A percentile compares a stretch with the other conserved stretches of the same genome.
phyloP scores from a whole-genome alignment of 2,888 invertebrate species.

The Xestia c-nigrum region DNA sequence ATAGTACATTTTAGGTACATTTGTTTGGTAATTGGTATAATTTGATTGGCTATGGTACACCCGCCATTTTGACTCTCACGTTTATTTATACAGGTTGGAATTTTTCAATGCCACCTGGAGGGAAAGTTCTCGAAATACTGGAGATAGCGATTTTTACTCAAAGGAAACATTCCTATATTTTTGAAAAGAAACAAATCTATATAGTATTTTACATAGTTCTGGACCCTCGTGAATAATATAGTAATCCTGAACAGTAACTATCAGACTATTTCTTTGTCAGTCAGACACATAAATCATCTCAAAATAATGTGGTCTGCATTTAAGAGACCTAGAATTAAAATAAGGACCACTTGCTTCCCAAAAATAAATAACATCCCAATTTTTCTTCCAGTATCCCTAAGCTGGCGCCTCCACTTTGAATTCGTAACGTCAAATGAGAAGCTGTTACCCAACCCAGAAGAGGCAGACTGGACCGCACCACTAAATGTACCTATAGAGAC shows the following conservation, averaged over 20 bases:
- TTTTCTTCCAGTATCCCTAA: slow-evolving; percentile 93
- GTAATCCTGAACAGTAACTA: not conserved
- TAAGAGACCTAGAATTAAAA: not conserved
- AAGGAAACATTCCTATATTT: no score
- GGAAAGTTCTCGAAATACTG: no score
- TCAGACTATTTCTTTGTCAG: not conserved
- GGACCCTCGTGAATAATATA: no score
- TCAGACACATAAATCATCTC: not conserved
- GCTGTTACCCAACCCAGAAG: slow-evolving; percentile 90
- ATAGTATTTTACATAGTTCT: no score
- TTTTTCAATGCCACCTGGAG: no score
- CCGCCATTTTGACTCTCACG: no score
- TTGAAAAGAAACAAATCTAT: no score
- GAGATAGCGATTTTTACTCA: no score
- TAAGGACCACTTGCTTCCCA: not conserved
- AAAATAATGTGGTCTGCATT: not conserved
- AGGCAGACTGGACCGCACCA: slow-evolving; percentile 95
- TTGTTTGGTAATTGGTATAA: no score
- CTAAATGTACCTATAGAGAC: slow-evolving; percentile 97
- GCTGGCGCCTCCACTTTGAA: slow-evolving; percentile 99
- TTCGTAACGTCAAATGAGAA: slow-evolving; percentile 96
- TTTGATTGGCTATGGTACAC: no score
- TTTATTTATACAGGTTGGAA: no score
- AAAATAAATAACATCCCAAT: not conserved
- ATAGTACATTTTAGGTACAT: no score